Base-by-base conservation (phyloP, 2,797 vertebrate species). In the Selene dorsalis region DNA sequence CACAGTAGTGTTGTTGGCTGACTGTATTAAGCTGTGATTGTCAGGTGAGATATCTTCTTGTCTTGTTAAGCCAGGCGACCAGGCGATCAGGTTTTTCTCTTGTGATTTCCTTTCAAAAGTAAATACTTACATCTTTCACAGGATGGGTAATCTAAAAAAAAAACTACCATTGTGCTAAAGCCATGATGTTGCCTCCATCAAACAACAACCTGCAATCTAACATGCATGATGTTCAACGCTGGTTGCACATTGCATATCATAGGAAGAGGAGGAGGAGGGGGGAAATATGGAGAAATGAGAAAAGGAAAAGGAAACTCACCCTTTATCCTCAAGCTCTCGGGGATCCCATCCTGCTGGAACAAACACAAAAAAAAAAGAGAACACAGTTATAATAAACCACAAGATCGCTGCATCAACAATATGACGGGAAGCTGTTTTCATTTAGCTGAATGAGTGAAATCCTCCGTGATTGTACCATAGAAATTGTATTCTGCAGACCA, bases 301-400 rank as follows among this genome's bases (percentile, higher is more conserved):
- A 32, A 58, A 35, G 32, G 39, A 13, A 41, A 38, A 4, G 6
- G 75, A 89, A 89, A 91, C 94, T 94, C 94, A 98, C 97, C 97
- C 92, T 95, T 97, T 86, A 94, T 94, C 92, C 94, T 95, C 91
- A 95, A 89, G 90, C 83, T 95, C 86, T 96, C 96, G 35, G 96
- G 94, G 88, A 90, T 95, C 87, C 94, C 97, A 89, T 98, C 97
- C 95, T 98, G 96, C 93, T 95, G 94, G 85, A 95, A 95, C 53
- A 89, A 91, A 90, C 92, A 93, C 77, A 92, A 6, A 35, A 35
- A 35, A 48, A 87, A 5, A 75, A 16, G 39, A 86, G 53, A 83
- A 73, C 73, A 69, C 22, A 53, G 67, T 82, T 83, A 73, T 8
- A 77, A 73, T 64, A 70, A 80, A 79, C 38, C 59, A 80, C 20